Conservation (phyloP, 92 coral and sea anemone species). For the Scolanthus callimorphus region DNA sequence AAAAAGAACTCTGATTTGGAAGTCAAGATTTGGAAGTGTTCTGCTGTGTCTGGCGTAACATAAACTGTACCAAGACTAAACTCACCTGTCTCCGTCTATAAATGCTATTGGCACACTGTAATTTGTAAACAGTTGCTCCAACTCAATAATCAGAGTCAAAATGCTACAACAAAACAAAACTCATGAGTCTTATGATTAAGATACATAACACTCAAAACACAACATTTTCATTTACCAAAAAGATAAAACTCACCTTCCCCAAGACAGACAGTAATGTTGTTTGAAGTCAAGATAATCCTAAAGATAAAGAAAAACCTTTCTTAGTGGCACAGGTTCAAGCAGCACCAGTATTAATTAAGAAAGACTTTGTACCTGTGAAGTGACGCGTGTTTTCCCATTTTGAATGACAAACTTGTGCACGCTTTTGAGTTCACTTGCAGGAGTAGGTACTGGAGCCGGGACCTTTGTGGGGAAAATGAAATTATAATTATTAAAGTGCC, state of each 20-base stretch:
- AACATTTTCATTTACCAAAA: not conserved
- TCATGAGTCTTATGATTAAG: too few species aligned
- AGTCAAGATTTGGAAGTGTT: too few species aligned
- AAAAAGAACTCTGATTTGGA: too few species aligned
- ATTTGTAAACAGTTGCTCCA: constrained; percentile 81
- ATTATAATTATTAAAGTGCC: too few species aligned
- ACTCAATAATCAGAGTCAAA: constrained; percentile 71
- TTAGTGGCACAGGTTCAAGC: not conserved
- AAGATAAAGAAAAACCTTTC: not conserved
- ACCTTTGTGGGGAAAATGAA: too few species aligned
- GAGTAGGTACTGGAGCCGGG: constrained; percentile 85
- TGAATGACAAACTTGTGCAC: constrained; percentile 93
- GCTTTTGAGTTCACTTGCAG: constrained; percentile 76
- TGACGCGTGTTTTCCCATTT: constrained; percentile 91
- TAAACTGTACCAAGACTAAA: too few species aligned
- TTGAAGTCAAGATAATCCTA: constrained; percentile 92
- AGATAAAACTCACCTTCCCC: constrained; percentile 86
- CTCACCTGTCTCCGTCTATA: constrained; percentile 93
- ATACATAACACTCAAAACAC: too few species aligned
- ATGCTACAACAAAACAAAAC: constrained; percentile 45
- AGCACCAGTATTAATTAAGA: too few species aligned
- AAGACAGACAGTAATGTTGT: constrained; percentile 94
- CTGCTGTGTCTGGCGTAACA: too few species aligned
- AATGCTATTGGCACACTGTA: constrained; percentile 90
- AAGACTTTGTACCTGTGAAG: constrained; percentile 97